Evolutionary conservation across 2,888 invertebrate genomes (phyloP), one percentile per base, ranked within the genome.

Genomic region (Ophraella communa): DNA sequence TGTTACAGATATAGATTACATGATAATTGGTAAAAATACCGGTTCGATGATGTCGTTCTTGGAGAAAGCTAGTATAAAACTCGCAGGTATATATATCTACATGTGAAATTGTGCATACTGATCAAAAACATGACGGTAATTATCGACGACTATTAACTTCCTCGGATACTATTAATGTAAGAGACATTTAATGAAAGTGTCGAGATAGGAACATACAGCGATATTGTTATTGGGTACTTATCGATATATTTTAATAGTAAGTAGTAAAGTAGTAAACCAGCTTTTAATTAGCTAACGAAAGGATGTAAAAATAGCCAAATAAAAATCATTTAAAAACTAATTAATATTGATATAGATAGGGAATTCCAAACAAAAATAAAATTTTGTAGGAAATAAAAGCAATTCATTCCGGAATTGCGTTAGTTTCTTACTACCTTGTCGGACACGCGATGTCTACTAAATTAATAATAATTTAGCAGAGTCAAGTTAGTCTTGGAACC

Each of bases 1-100:
- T 60, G 60, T 60, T 60, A 60, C 44, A 60, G 60, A 60, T 60
- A 60, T 52, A 60, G 60, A 60, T 60, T 60, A 60, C 60, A 53
- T 52, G 60, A 60, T 60, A 60, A 60, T 60, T 60, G 60, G 60
- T 60, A 60, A 60, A 53, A 60, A 52, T 60, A 52, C 60, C 60
- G 60, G 60, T 60, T 60, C 58, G n/a, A n/a, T n/a, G 30, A 23
- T 55, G 21, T 58, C 57, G 27, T 49, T 45, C 57, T 49, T 21
- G 60, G 60, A 44, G 60, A 60, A 60, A 60, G 60, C 60, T 60
- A 52, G 42, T 60, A 17, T 4, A 51, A 20, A 30, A 52, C 24
- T 35, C 51, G 24, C 55, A 35, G 21, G 21, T 24, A 52, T 17
- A 54, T 57, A 49, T 33, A 33, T 18, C 2, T 27, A 17, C 17